A percentile compares a stretch with the other conserved stretches of the same genome.
Evolutionary conservation across 2,888 invertebrate species (phyloP).

Genomic region (Tiphia femorata): DNA sequence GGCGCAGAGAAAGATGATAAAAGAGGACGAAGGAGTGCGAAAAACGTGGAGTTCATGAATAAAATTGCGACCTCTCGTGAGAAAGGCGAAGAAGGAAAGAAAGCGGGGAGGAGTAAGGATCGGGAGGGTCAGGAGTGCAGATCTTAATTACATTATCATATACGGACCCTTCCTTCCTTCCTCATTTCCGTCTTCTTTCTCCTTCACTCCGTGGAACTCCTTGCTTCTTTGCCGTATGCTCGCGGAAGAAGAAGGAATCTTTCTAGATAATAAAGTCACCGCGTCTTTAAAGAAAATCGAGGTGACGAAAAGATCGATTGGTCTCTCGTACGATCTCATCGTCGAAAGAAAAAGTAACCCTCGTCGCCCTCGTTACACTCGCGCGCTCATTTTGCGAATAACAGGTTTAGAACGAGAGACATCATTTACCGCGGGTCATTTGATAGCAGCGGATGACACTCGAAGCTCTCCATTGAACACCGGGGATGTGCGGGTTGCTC

Average conservation of each 20-base stretch:
- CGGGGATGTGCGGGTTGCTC: too few relatives aligned
- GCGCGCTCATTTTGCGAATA: too few relatives aligned
- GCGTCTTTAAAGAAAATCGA: neutral
- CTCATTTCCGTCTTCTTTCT: neutral
- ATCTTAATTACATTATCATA: constrained; percentile 29
- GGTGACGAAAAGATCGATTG: neutral
- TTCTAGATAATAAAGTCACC: too few relatives aligned
- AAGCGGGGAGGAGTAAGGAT: neutral
- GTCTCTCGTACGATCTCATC: too few relatives aligned
- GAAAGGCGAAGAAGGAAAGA: neutral
- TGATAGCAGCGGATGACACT: too few relatives aligned
- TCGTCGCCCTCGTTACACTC: too few relatives aligned
- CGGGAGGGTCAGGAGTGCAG: constrained; percentile 7
- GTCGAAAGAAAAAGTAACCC: too few relatives aligned
- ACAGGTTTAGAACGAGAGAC: too few relatives aligned
- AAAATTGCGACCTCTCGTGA: constrained; percentile 22
- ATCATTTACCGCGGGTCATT: too few relatives aligned
- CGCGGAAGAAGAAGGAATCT: too few relatives aligned
- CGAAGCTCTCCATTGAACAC: too few relatives aligned
- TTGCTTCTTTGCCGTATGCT: neutral
- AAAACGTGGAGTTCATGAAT: constrained; percentile 12
- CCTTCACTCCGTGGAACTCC: neutral
- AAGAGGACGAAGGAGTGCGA: neutral
- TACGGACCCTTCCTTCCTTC: neutral
- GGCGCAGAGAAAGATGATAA: neutral